Base-by-base conservation (phyloP, 2,888 invertebrate genomes). In the Priocnemis perturbator region DNA sequence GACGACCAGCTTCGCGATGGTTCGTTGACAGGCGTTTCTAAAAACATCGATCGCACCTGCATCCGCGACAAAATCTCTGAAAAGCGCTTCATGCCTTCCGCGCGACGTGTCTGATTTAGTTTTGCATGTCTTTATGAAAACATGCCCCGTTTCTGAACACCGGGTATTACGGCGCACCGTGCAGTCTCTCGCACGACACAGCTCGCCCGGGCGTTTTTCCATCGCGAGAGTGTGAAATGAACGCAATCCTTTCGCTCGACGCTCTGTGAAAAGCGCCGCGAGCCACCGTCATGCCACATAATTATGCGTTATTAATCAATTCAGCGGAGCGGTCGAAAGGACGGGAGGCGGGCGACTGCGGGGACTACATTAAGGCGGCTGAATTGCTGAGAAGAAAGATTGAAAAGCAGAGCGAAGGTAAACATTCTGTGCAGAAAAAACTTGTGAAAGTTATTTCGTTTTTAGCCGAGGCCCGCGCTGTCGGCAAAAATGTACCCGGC, bases 361-460 rank as follows among this genome's bases (percentile, higher is more conserved):
- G 73, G 5, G 82, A 84, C 73, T 82, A 79, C 62, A 56, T 79
- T 57, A 81, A 73, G 61, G 82, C 84, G 11, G 84, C 81, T 66
- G 78, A 85, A 70, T 73, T 81, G 52, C 64, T 87, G 53, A 77
- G 30, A 17, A 60, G 60, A 53, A 80, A 77, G 61, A 78, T 86
- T 58, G 69, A 76, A 56, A 71, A 70, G 56, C 85, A 84, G 59
- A 79, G 77, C 37, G 67, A 83, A 71, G 86, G 86, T 85, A 65
- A 76, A 68, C 50, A 50, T 20, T 66, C 56, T 56, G 58, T 57
- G 50, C n/a, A n/a, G n/a, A 55, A 63, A 53, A 60, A 37, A 37
- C 11, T 37, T 62, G 48, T 59, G 45, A 20, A 21, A 59, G 45
- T 45, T 60, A 23, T 64, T 52, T 60, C 19, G 45, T 30, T n/a